These are phyloP conservation scores for Actinostola sp. DNA, from an alignment of 92 coral and sea anemone genomes.

Conservation along the genomic window DNA sequence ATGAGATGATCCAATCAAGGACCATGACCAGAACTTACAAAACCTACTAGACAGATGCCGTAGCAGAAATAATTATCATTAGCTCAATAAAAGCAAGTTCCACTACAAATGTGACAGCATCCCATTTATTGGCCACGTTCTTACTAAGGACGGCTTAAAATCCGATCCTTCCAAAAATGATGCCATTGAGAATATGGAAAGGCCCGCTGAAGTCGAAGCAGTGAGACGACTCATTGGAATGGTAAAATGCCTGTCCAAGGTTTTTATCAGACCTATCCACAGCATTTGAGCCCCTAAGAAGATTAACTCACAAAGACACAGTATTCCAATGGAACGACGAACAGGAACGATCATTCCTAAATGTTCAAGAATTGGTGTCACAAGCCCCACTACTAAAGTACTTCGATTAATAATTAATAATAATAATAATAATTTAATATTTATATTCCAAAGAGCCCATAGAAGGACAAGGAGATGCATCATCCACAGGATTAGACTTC, in stretches of 20 bases:
- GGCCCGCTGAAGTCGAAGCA: conserved; percentile 41
- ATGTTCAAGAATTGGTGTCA: conserved; percentile 44
- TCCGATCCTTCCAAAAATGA: conserved; percentile 57
- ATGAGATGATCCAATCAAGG: conserved; percentile 32
- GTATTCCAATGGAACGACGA: conserved; percentile 32
- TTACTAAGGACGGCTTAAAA: conserved; percentile 50
- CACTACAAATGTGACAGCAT: conserved; percentile 32
- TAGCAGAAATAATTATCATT: conserved; percentile 24
- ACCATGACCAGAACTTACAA: conserved; percentile 41
- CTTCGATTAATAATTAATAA: no score
- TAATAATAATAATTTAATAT: no score
- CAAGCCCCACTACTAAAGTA: conserved; percentile 57
- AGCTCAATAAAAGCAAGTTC: conserved; percentile 31
- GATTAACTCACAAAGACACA: conserved; percentile 52
- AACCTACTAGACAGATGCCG: conserved; percentile 41
- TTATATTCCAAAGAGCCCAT: conserved; percentile 33
- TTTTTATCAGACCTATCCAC: conserved; percentile 37
- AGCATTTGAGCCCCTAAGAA: conserved; percentile 47
- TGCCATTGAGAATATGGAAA: conserved; percentile 43
- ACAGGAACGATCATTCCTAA: conserved; percentile 42
- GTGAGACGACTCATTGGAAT: conserved; percentile 55
- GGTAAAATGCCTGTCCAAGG: conserved; percentile 61
- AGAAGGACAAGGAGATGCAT: conserved; percentile 48
- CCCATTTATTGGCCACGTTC: conserved; percentile 44
- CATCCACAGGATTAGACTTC: conserved; percentile 32